phyloP scores from a whole-genome alignment of 2,113 vertebrate genomes.

The Antigone vipio region DNA sequence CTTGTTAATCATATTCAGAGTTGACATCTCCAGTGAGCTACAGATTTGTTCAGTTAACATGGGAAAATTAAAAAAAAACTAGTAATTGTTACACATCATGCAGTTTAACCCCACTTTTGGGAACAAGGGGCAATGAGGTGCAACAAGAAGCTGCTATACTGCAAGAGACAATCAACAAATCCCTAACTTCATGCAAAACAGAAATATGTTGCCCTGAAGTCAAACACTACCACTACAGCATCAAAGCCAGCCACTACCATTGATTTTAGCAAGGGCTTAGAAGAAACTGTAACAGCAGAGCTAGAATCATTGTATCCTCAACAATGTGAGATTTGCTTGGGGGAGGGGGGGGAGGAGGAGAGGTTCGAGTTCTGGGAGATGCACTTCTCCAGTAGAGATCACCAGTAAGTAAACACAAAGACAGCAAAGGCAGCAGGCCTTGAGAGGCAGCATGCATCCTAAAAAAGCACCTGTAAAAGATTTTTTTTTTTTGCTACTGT shows the following conservation, averaged over 20 bases:
- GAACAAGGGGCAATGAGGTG: not conserved
- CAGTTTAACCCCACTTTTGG: not conserved
- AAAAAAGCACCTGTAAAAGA: not conserved
- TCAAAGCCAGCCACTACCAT: not conserved
- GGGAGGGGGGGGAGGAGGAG: not conserved
- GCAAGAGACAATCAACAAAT: not conserved
- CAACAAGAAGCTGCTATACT: not conserved
- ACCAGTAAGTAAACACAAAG: not conserved
- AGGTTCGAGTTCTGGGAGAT: not conserved
- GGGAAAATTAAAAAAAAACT: not conserved
- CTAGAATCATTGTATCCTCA: not conserved
- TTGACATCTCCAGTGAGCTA: not conserved
- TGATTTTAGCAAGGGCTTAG: not conserved
- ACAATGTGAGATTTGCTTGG: not conserved
- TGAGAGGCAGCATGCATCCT: not conserved
- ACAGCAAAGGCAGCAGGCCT: not conserved
- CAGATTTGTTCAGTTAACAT: not conserved
- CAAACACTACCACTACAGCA: not conserved
- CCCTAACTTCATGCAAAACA: not conserved
- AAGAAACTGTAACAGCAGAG: not conserved
- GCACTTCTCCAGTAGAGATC: not conserved
- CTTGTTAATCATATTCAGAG: not conserved
- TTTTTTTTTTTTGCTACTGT: not conserved
- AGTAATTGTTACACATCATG: not conserved
- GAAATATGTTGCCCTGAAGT: not conserved